Conservation (phyloP, 1,140 invertebrate species). For the Drosophila ficusphila region DNA sequence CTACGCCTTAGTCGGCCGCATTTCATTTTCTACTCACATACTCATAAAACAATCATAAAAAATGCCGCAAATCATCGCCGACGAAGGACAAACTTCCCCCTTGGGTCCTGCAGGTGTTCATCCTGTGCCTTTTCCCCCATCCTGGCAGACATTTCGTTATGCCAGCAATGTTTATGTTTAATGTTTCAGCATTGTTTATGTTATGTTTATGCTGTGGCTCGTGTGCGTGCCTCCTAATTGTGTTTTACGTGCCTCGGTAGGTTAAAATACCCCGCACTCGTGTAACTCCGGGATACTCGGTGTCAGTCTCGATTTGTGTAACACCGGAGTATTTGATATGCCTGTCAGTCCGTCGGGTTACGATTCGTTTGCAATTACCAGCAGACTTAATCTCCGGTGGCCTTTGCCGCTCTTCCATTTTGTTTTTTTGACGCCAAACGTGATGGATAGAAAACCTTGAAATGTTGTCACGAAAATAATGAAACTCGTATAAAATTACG, state of each 20-base stretch:
- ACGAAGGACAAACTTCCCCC: not conserved
- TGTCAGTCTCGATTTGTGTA: not conserved
- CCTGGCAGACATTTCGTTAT: conserved; percentile 21
- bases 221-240: conserved; percentile 46
- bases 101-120: conserved; percentile 17
- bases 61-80: conserved; percentile 45
- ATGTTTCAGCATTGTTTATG: conserved; percentile 44
- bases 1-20: conserved; percentile 12
- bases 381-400: conserved; percentile 1
- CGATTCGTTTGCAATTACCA: conserved; percentile 27
- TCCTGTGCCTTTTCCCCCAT: not conserved
- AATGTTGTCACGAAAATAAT: too few relatives aligned
- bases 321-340: not conserved
- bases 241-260: conserved; percentile 33
- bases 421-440: not conserved
- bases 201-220: conserved; percentile 21
- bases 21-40: conserved; percentile 9
- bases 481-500: too few relatives aligned
- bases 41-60: conserved; percentile 55
- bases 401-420: not conserved
- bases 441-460: too few relatives aligned
- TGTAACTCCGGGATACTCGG: not conserved
- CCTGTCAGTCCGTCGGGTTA: not conserved
- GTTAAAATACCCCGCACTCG: conserved; percentile 9
- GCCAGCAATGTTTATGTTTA: conserved; percentile 27